Evolutionary conservation across 2,113 vertebrate genomes (phyloP).

Genomic region (Typhlomys cinereus): DNA sequence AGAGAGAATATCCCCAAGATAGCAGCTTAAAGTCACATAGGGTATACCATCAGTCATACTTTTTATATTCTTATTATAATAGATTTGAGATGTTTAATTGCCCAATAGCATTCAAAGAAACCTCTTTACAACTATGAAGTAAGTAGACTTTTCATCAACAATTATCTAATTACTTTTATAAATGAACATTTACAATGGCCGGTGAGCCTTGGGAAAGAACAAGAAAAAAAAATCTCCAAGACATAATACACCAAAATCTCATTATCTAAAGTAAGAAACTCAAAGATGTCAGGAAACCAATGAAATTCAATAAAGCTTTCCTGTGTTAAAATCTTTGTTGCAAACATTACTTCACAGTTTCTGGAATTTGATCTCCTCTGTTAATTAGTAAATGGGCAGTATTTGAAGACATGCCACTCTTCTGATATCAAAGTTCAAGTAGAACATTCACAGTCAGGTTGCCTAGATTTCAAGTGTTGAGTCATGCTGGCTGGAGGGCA

Average conservation of each 20-base stretch:
- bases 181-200: not conserved
- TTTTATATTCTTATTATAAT: not conserved
- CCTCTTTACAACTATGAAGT: not conserved
- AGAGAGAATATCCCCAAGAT: not conserved
- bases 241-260: not conserved
- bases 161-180: constrained; percentile 42
- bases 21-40: not conserved
- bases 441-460: constrained; percentile 20
- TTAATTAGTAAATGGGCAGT: constrained; percentile 70
- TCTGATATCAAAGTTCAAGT: constrained; percentile 65
- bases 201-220: not conserved
- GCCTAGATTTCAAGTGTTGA: constrained; percentile 50
- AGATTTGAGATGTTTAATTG: not conserved
- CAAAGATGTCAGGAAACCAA: not conserved
- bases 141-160: not conserved
- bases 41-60: not conserved
- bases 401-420: constrained; percentile 36
- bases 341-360: not conserved
- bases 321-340: constrained; percentile 25
- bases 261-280: constrained; percentile 22
- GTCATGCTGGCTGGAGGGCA: constrained; percentile 51
- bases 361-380: not conserved
- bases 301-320: not conserved
- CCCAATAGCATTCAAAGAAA: not conserved
- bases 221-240: constrained; percentile 10